Base-by-base conservation (phyloP, 2,888 invertebrate species). In the Geotrupes spiniger region DNA sequence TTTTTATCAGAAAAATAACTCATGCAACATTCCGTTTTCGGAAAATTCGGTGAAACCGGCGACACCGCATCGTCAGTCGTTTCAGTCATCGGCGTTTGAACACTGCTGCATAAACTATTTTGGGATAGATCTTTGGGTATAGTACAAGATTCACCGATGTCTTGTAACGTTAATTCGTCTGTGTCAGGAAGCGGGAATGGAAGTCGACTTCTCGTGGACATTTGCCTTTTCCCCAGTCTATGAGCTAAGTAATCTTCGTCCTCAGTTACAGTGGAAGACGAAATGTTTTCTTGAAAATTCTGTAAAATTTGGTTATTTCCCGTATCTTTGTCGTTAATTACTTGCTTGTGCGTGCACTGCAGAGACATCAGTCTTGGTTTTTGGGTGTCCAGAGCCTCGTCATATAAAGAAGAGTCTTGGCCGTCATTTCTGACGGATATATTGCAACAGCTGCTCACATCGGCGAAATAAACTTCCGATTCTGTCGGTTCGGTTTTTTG, bases 391-490 rank as follows among this genome's bases (percentile, higher is more conserved):
- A 78, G 60, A 8, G 79, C 78, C 59, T 80, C 75, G 56, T 80
- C 80, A 56, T 81, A 80, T 28, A 80, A 70, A 16, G 79, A 78
- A 8, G 79, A 80, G 57, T 79, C 79, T 4, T 78, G 78, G 0
- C 78, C 79, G 51, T 76, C 76, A 57, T 76, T 76, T 48, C 73
- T 62, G 0, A 86, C 79, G 2, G 86, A 86, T 39, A 85, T 83
- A 62, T 87, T 87, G 62, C 89, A 90, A 62, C 90, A 90, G 49
- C 88, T 89, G 16, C 89, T 89, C 0, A 89, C 90, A 59, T 91
- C 90, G 0, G 89, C 90, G 63, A 91, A 91, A 65, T 91, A 91
- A 0, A 91, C 83, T 66, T 91, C 91, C 0, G 89, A 89, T 63
- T 90, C 90, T 0, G 87, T 80, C 16, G 83, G 80, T 63, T 84